Evolutionary conservation across 2,888 invertebrate species (phyloP), one percentile per base, ranked within the genome.

Genomic region (Drosophila neutralis): DNA sequence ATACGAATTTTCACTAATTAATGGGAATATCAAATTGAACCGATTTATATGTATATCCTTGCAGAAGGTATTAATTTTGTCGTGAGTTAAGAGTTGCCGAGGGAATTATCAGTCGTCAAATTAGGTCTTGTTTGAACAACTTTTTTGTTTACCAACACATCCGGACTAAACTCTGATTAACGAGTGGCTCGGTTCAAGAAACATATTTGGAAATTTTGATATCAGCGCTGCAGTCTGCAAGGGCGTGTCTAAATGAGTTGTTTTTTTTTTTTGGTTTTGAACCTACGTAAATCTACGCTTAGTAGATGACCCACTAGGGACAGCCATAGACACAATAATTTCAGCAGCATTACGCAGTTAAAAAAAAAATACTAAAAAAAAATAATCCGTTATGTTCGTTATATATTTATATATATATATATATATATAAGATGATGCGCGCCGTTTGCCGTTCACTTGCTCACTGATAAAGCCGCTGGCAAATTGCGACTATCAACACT

Each of bases 401-500:
- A 21, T 48, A 45, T 36, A 57, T 24, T 33, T 40, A 6, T 54
- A 35, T 51, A 49, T 48, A 27, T 45, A 6, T 54, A 35, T 51
- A 49, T 48, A 18, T 70, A 54, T 62, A 65, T 73, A 48, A 13
- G 59, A 29, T 48, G 78, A 64, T 78, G 74, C 74, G 65, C 66
- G 66, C 38, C 69, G 75, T 62, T 71, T 58, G 78, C 59, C 64
- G 74, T 61, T 65, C 71, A 52, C 31, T 73, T 58, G 27, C 62
- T 53, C 69, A 87, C 87, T 87, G 87, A 87, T 87, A 88, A 79
- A 66, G 81, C 62, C 74, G 54, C 57, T 60, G 63, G 45, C 68
- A 49, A 62, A 31, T 49, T 53, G 40, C 63, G 66, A 57, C 64
- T 73, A 71, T 71, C 73, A 72, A 33, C 33, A 53, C 56, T 58